Percentiles rank a stretch among this genome's conserved stretches.
phyloP scores from a whole-genome alignment of 2,888 invertebrate genomes.

The Halocaridina rubra region DNA sequence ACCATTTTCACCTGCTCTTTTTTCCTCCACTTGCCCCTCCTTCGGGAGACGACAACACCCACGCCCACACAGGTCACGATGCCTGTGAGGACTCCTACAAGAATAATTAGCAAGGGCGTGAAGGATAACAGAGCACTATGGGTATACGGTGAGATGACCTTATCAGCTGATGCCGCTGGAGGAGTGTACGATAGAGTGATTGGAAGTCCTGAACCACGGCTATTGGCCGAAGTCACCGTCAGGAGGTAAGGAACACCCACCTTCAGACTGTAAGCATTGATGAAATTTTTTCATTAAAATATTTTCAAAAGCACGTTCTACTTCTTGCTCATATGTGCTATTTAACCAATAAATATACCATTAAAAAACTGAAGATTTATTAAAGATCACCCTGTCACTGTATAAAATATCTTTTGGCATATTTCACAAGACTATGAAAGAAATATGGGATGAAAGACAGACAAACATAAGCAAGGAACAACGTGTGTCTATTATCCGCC shows the following conservation, averaged over 20 bases:
- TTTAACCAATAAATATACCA: neutral
- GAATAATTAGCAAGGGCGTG: neutral
- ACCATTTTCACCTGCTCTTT: neutral
- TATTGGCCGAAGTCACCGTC: slow-evolving; percentile 19
- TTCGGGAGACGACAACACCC: neutral
- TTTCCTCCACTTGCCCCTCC: neutral
- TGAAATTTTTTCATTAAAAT: neutral
- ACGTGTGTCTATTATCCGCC: too few relatives aligned
- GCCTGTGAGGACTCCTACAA: neutral
- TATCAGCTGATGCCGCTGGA: slow-evolving; percentile 13
- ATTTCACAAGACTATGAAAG: neutral
- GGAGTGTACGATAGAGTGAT: slow-evolving; percentile 30
- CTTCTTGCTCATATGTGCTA: neutral
- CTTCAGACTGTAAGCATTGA: slow-evolving; percentile 2
- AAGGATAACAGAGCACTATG: neutral
- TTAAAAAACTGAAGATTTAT: neutral
- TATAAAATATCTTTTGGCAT: neutral
- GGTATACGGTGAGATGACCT: slow-evolving; percentile 6
- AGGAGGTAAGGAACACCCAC: slow-evolving; percentile 17
- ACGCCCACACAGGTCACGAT: neutral
- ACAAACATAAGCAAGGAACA: neutral
- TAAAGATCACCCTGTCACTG: neutral
- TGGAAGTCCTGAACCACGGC: slow-evolving; percentile 24
- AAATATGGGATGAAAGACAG: neutral
- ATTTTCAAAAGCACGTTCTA: too few relatives aligned